Conservation (phyloP, 2,797 vertebrate species). For the Squalus acanthias region DNA sequence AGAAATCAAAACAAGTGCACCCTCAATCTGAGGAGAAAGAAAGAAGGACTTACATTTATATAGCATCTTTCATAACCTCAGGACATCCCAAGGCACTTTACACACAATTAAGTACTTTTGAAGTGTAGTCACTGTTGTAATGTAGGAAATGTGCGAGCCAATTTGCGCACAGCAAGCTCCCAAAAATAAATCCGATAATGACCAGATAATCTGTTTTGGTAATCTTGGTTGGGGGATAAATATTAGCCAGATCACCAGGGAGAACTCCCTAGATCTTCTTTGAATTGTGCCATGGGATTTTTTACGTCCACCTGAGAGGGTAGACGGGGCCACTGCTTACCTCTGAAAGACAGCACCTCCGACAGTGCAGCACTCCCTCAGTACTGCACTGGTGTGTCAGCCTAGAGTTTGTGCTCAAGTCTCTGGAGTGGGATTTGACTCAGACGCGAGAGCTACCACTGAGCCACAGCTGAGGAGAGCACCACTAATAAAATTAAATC, state of each 20-base stretch:
- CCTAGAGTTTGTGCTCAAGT: neutral
- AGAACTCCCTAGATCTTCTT: neutral
- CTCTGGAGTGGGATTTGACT: neutral
- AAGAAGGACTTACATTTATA: neutral
- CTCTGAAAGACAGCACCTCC: neutral
- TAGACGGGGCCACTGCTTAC: neutral
- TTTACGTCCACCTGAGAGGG: too few relatives aligned
- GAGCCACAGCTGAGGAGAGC: neutral
- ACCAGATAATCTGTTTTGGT: neutral
- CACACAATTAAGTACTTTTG: neutral
- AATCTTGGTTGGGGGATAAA: neutral
- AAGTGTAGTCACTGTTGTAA: neutral
- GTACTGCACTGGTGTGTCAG: neutral
- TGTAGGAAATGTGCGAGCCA: neutral
- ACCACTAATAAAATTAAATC: neutral
- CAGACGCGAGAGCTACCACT: too few relatives aligned
- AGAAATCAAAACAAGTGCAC: neutral
- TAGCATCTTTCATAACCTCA: neutral
- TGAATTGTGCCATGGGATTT: neutral
- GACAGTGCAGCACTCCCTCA: neutral
- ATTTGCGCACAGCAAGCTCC: neutral
- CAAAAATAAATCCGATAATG: neutral
- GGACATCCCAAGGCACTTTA: neutral
- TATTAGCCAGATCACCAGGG: neutral
- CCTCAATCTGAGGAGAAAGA: neutral